Conservation (phyloP, 2,113 vertebrate species). For the Vulpes vulpes region DNA sequence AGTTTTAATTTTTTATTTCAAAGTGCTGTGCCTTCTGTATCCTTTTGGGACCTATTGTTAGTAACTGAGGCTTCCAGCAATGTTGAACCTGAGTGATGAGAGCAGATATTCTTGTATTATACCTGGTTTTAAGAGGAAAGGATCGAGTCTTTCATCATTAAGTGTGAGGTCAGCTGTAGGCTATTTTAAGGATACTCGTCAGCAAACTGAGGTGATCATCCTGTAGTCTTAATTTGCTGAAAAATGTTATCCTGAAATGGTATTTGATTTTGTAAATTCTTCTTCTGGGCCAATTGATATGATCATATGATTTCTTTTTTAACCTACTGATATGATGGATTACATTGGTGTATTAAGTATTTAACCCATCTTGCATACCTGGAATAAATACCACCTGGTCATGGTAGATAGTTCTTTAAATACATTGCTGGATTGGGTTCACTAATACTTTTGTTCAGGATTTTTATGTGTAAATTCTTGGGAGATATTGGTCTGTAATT, state of each 20-base stretch:
- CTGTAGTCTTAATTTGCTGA: background rate
- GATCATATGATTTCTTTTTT: background rate
- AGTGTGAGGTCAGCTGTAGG: background rate
- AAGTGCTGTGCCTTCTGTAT: background rate
- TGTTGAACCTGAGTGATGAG: background rate
- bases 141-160: background rate
- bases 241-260: background rate
- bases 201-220: background rate
- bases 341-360: background rate
- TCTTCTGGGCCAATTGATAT: background rate
- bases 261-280: constrained; percentile 15
- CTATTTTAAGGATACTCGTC: background rate
- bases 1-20: background rate
- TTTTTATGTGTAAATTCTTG: background rate
- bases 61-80: background rate
- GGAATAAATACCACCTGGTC: background rate
- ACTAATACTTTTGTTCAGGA: background rate
- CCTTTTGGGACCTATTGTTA: background rate
- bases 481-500: background rate
- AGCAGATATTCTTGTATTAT: background rate
- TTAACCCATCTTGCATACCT: background rate
- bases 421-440: background rate
- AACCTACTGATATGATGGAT: background rate
- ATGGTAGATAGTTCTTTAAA: background rate
- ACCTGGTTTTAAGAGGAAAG: background rate